phyloP scores from a whole-genome alignment of 2,797 vertebrate species.

The Hirundo rustica region DNA sequence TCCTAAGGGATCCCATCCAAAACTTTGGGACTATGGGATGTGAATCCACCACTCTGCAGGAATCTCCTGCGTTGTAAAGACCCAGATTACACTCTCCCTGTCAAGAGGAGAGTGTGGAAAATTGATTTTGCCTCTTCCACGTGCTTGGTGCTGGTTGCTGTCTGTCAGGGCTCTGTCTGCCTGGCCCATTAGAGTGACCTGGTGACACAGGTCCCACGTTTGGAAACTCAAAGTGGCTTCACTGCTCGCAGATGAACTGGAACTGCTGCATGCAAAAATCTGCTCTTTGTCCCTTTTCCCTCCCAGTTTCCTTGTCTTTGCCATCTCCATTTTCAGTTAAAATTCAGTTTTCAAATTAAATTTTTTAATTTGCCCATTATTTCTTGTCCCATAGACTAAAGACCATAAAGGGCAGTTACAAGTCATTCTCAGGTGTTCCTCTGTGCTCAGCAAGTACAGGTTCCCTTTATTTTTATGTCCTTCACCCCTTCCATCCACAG shows the following conservation, averaged over 20 bases:
- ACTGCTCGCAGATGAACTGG: not conserved
- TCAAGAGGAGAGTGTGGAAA: not conserved
- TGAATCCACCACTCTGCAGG: not conserved
- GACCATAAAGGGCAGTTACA: not conserved
- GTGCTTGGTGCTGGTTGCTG: not conserved
- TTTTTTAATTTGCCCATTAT: not conserved
- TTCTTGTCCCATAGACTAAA: not conserved
- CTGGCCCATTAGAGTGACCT: not conserved
- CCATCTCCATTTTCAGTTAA: not conserved
- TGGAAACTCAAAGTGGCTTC: not conserved
- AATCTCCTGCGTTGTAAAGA: not conserved
- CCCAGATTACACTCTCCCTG: not conserved
- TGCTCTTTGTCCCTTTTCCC: not conserved
- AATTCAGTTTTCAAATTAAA: too few species aligned
- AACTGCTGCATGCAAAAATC: not conserved
- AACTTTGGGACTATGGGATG: not conserved
- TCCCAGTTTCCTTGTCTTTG: not conserved
- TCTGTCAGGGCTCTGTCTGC: not conserved
- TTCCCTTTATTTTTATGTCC: not conserved
- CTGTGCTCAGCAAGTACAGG: not conserved
- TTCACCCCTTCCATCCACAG: not conserved
- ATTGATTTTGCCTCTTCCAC: not conserved
- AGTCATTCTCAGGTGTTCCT: not conserved
- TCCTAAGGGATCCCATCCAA: conserved; percentile 5
- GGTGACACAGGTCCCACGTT: not conserved